A percentile compares a stretch with the other conserved stretches of the same genome.
Evolutionary conservation across 2,113 vertebrate species (phyloP).

Genomic region (Mus musculus): DNA sequence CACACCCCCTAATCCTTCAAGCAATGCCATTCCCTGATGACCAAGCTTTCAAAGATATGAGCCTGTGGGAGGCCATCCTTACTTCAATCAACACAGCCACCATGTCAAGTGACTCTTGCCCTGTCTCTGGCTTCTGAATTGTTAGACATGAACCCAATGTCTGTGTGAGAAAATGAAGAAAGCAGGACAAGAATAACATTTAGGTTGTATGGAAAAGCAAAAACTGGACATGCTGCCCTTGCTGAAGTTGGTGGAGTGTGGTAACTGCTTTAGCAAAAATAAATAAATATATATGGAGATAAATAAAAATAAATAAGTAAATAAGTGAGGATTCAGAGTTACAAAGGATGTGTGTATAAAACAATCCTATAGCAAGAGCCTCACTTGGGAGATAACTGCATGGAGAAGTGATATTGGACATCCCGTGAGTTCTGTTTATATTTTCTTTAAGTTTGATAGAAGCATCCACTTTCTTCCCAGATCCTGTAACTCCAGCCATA

Average conservation of each 20-base stretch:
- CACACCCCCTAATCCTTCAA: not conserved
- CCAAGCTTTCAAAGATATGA: not conserved
- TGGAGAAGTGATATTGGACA: not conserved
- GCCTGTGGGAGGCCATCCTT: not conserved
- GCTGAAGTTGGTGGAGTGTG: not conserved
- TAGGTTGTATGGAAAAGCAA: not conserved
- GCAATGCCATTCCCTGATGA: not conserved
- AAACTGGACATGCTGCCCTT: not conserved
- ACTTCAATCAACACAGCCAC: not conserved
- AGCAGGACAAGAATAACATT: not conserved
- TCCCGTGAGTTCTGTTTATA: not conserved
- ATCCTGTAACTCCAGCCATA: not conserved
- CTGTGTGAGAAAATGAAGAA: not conserved
- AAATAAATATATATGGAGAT: too few relatives aligned
- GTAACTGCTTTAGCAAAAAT: not conserved
- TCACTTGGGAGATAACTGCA: not conserved
- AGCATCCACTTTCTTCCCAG: not conserved
- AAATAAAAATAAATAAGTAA: too few relatives aligned
- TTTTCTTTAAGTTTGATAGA: not conserved
- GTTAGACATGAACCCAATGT: not conserved
- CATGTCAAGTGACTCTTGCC: not conserved
- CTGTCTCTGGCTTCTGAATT: not conserved
- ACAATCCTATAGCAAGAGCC: not conserved
- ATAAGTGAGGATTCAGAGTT: not conserved
- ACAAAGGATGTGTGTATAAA: not conserved